These are phyloP conservation scores for Dione vanillae DNA, from an alignment of 2,888 invertebrate species.

Conservation along the genomic window DNA sequence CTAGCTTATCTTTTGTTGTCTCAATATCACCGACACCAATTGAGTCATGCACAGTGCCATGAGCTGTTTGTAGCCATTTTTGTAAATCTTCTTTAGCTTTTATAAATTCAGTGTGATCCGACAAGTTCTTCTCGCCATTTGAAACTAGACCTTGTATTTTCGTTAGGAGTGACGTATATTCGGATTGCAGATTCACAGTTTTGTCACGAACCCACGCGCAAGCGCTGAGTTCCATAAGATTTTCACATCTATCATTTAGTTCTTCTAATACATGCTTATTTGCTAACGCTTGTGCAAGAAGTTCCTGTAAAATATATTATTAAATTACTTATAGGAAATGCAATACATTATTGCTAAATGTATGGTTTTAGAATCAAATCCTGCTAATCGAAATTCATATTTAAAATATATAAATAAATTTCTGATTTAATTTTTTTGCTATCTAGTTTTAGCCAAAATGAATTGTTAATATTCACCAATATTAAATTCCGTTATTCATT, in stretches of 20 bases:
- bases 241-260: conserved; percentile 93
- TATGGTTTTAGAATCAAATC: conserved; percentile 19
- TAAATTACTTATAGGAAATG: too few species aligned
- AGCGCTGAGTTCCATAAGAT: conserved; percentile 93
- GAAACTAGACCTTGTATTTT: conserved; percentile 92
- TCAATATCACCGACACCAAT: conserved; percentile 91
- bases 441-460: too few species aligned
- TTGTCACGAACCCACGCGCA: conserved; percentile 93
- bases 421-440: too few species aligned
- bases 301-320: conserved; percentile 70
- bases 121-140: conserved; percentile 94
- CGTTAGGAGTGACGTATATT: conserved; percentile 91
- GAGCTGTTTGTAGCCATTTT: conserved; percentile 92
- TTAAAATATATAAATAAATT: too few species aligned
- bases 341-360: too few species aligned
- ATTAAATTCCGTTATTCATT: too few species aligned
- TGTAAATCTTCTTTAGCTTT: conserved; percentile 93
- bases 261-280: conserved; percentile 92
- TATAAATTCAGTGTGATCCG: conserved; percentile 95
- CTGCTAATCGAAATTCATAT: too few species aligned
- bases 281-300: conserved; percentile 89
- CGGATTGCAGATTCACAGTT: conserved; percentile 92
- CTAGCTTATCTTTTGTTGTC: conserved; percentile 91
- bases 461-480: too few species aligned
- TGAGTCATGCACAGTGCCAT: conserved; percentile 92